Conservation (phyloP, 2,113 vertebrate species). For the Lophotis ruficrista region DNA sequence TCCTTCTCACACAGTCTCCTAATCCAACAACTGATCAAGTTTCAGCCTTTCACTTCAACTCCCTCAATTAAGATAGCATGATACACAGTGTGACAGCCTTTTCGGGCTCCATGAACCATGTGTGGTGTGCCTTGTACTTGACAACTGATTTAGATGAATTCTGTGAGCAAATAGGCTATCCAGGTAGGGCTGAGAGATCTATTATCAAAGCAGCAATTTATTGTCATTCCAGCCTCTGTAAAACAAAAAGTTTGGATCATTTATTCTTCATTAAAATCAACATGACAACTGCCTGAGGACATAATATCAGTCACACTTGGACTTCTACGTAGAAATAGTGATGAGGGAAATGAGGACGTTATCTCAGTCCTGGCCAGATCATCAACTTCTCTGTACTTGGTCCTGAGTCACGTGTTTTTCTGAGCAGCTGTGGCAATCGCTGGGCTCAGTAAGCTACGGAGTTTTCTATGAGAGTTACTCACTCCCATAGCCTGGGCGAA, state of each 20-base stretch:
- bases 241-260: not conserved
- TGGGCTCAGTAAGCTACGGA: not conserved
- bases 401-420: not conserved
- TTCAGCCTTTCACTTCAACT: slow-evolving; percentile 49
- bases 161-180: not conserved
- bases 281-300: not conserved
- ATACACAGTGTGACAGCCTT: slow-evolving; percentile 14
- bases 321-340: not conserved
- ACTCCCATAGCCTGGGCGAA: not conserved
- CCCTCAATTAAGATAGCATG: slow-evolving; percentile 3
- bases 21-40: slow-evolving; percentile 50
- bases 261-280: not conserved
- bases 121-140: not conserved
- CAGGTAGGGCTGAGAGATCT: not conserved
- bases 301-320: not conserved
- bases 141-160: not conserved
- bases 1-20: slow-evolving; percentile 45
- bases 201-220: not conserved
- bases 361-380: not conserved
- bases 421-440: not conserved
- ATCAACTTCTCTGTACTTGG: not conserved
- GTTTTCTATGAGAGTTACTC: not conserved
- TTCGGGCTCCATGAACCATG: not conserved
- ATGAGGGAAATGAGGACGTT: not conserved
- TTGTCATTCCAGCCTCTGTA: not conserved